Evolutionary conservation across 2,797 vertebrate genomes (phyloP).

Genomic region (Spea hammondii): DNA sequence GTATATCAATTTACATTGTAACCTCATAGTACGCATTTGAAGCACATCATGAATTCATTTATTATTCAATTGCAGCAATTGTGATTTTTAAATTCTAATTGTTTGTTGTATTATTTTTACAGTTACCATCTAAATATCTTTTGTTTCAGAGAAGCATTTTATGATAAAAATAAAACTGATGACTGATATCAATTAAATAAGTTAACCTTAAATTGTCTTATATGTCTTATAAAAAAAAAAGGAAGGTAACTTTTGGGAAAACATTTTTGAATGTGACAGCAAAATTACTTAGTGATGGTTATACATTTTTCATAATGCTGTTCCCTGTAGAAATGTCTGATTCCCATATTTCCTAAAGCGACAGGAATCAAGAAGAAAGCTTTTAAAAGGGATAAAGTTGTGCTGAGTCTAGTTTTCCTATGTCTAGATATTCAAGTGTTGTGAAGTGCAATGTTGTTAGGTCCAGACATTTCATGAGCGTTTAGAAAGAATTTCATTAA

Average conservation of each 20-base stretch:
- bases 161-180: background rate
- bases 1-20: too few species aligned
- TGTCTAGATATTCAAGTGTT: slow-evolving; percentile 59
- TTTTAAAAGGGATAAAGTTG: slow-evolving; percentile 62
- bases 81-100: too few species aligned
- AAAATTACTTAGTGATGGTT: slow-evolving; percentile 69
- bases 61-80: too few species aligned
- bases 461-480: slow-evolving; percentile 55
- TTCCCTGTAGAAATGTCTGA: slow-evolving; percentile 62
- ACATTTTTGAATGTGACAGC: slow-evolving; percentile 67
- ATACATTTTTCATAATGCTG: slow-evolving; percentile 68
- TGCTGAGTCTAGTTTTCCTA: slow-evolving; percentile 62
- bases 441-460: slow-evolving; percentile 58
- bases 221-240: slow-evolving; percentile 55
- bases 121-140: too few species aligned
- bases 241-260: slow-evolving; percentile 62
- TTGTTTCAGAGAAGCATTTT: too few species aligned
- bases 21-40: background rate
- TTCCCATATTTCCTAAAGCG: slow-evolving; percentile 62
- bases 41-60: background rate
- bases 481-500: slow-evolving; percentile 54
- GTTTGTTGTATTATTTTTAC: too few species aligned
- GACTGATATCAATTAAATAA: slow-evolving; percentile 49
- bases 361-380: slow-evolving; percentile 56
- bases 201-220: slow-evolving; percentile 64